Evolutionary conservation across 2,797 vertebrate genomes (phyloP), one percentile per base, ranked within the genome.

Genomic region (Urosaurus nigricauda): DNA sequence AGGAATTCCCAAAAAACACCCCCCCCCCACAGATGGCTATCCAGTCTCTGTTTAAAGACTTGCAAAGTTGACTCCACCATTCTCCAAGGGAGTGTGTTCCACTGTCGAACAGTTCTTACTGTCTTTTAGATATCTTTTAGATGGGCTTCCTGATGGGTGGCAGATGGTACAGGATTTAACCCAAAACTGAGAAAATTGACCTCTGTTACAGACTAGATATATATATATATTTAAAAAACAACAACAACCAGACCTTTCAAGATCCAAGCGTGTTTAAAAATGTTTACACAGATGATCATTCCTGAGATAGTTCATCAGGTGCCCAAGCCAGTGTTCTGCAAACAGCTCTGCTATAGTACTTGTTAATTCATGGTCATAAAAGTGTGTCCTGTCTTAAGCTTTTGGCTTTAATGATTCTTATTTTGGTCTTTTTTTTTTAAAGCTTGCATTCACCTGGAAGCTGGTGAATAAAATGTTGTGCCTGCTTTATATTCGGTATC

Each of bases 211-310:
- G 51, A 65, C 74, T n/a, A 11, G 29, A 16, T 21, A 26, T 47
- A n/a, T n/a, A n/a, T n/a, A n/a, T n/a, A n/a, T n/a, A n/a, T n/a
- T n/a, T n/a, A n/a, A n/a, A n/a, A n/a, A n/a, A n/a, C n/a, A n/a
- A n/a, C n/a, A n/a, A n/a, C n/a, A n/a, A n/a, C 51, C 81, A 19
- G 35, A 24, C 68, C 65, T 65, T 26, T 90, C 65, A 6, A 60
- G 53, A 79, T 53, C 70, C 79, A 32, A 80, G 73, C 24, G 11
- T 68, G 26, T 53, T 40, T 90, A 43, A 17, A 40, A 75, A 51
- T 90, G 68, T 75, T 80, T 84, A 81, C 70, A 47, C 89, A 16
- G 81, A 65, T 63, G 82, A 56, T 53, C 24, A 21, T 29, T 87
- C 85, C 17, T 24, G 63, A 79, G 65, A 11, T 70, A 37, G 83